Evolutionary conservation across 2,113 vertebrate species (phyloP), one percentile per base, ranked within the genome.

Genomic region (Scopus umbretta): DNA sequence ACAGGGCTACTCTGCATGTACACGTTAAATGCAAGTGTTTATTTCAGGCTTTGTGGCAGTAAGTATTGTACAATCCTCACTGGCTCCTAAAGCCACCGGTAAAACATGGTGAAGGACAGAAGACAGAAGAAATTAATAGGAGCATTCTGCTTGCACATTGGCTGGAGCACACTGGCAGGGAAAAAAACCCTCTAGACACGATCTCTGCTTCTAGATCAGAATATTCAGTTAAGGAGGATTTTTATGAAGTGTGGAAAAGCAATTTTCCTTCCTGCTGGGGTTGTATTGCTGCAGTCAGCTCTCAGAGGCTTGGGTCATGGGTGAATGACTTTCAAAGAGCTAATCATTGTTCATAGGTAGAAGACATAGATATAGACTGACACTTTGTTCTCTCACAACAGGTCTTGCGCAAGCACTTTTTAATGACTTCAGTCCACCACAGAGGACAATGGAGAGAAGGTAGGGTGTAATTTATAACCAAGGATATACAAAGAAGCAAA

Each of bases 221-320:
- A 61, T 91, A 67, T 65, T 81, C 5, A 0, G 26, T 67, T 81
- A 67, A 89, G 80, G 25, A 81, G 25, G 49, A 80, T 90, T 96
- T 96, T 95, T 85, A 59, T 94, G 67, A 94, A 82, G 82, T 86
- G 65, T 93, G 43, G 76, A 96, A 95, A 86, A 92, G 53, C 65
- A 79, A 32, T 96, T 97, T 96, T 86, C 65, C 59, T 94, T 88
- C 72, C 65, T 88, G 52, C 66, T 92, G 72, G 40, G 30, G n/a
- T 81, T 89, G 42, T 86, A 40, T 73, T 72, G 76, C 86, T 95
- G 78, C 72, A 92, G 84, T 96, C 76, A 94, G 53, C 27, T 91
- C 81, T 71, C 61, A 49, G 75, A 94, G 70, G 34, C 74, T 89
- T 96, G 67, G 34, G 81, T 94, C 75, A 82, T 42, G 86, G 84